Conservation (phyloP, 2,888 invertebrate genomes). For the Bruchidius siliquastri region DNA sequence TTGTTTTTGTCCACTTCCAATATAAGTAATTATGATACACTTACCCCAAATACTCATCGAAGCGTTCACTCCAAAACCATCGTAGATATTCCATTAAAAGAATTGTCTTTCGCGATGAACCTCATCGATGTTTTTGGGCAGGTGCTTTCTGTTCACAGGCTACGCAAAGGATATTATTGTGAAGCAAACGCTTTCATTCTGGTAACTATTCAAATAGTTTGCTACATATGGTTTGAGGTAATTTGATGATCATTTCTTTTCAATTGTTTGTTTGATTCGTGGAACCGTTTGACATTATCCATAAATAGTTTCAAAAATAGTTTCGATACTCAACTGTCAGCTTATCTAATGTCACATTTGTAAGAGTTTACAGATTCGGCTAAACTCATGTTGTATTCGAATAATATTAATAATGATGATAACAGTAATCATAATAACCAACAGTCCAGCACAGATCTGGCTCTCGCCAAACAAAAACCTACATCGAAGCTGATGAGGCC, state of each 20-base stretch:
- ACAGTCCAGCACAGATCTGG: too few species aligned
- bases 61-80: background rate
- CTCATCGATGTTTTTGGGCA: background rate
- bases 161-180: background rate
- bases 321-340: too few species aligned
- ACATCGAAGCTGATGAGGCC: too few species aligned
- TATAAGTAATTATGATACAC: background rate
- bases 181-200: background rate
- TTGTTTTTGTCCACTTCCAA: background rate
- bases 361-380: too few species aligned
- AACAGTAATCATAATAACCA: too few species aligned
- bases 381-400: too few species aligned
- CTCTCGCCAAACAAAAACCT: too few species aligned
- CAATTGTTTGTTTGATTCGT: too few species aligned
- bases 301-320: too few species aligned
- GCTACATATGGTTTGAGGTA: background rate
- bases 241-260: background rate
- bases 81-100: background rate
- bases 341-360: too few species aligned
- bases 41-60: background rate
- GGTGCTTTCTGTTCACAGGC: background rate
- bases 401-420: too few species aligned
- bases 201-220: background rate
- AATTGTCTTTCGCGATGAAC: background rate
- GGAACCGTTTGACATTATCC: too few species aligned